Evolutionary conservation across 2,797 vertebrate genomes (phyloP), one percentile per base, ranked within the genome.

Genomic region (Peromyscus aztecus): DNA sequence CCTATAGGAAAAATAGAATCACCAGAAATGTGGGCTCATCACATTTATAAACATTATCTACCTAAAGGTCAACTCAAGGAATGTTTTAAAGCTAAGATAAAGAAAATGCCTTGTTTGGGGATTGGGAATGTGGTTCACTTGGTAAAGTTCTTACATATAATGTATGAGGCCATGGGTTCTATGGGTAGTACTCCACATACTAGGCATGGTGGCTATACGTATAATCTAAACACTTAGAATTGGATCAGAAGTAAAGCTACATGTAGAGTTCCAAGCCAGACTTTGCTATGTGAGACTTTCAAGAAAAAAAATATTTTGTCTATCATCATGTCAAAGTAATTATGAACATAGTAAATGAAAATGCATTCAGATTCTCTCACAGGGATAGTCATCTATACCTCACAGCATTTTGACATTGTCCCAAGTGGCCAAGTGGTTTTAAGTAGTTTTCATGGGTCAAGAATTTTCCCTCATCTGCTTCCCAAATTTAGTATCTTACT

Each of bases 301-400:
- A 61, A n/a, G 10, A 12, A n/a, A n/a, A n/a, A 85, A 29, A 17
- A 16, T 88, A 5, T 75, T 88, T 89, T 34, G 37, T 31, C 46
- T 55, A 11, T 71, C 92, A 31, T 61, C 75, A 78, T 81, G 65
- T 89, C 61, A 90, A 90, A 94, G 19, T 94, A 85, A 90, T 90
- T 89, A 67, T 57, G 67, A 87, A 19, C 12, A 21, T 43, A 37
- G 34, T 43, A 24, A 81, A n/a, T 55, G 76, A 40, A 71, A 71
- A 29, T 92, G 85, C 5, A 29, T 81, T 17, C 14, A 29, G 67
- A 80, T 80, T 7, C 14, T 61, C 87, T 52, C 34, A 55, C 77
- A 92, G 61, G 73, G 31, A 89, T 92, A 78, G 24, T n/a, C 8
- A 43, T 61, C 61, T 40, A 27, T 12, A 89, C 49, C 43, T 31